These are phyloP conservation scores for Panagrolaimus sp. DNA, from an alignment of 1,140 invertebrate genomes.

Conservation along the genomic window DNA sequence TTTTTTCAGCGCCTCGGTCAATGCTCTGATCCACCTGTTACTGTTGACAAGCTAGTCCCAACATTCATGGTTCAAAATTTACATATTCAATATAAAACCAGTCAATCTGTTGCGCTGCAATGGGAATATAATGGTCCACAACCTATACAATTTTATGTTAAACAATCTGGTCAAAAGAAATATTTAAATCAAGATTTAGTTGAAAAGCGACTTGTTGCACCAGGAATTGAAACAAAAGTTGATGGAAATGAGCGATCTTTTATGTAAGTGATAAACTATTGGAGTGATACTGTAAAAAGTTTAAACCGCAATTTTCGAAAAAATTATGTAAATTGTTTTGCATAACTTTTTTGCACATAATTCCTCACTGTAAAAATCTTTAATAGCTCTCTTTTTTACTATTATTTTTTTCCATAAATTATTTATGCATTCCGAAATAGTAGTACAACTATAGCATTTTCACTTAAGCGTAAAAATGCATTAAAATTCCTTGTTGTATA, in stretches of 20 bases:
- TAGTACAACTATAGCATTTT: neutral
- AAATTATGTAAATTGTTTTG: too few species aligned
- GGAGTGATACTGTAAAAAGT: neutral
- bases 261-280: constrained; percentile 23
- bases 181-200: constrained; percentile 48
- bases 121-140: constrained; percentile 43
- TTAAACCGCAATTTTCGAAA: too few species aligned
- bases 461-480: too few species aligned
- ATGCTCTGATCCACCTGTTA: constrained; percentile 54
- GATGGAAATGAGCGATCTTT: constrained; percentile 35
- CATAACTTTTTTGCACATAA: too few species aligned
- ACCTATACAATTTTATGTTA: constrained; percentile 51
- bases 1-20: constrained; percentile 55
- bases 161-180: constrained; percentile 53
- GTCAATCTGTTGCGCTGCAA: constrained; percentile 45
- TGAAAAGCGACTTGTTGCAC: constrained; percentile 47
- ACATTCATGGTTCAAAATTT: constrained; percentile 52
- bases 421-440: neutral
- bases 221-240: constrained; percentile 42
- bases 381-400: neutral
- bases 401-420: neutral
- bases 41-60: constrained; percentile 42
- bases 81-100: constrained; percentile 52
- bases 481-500: too few species aligned
- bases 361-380: neutral